Evolutionary conservation across 1,140 invertebrate species (phyloP).

Genomic region (Drosophila ogumai): DNA sequence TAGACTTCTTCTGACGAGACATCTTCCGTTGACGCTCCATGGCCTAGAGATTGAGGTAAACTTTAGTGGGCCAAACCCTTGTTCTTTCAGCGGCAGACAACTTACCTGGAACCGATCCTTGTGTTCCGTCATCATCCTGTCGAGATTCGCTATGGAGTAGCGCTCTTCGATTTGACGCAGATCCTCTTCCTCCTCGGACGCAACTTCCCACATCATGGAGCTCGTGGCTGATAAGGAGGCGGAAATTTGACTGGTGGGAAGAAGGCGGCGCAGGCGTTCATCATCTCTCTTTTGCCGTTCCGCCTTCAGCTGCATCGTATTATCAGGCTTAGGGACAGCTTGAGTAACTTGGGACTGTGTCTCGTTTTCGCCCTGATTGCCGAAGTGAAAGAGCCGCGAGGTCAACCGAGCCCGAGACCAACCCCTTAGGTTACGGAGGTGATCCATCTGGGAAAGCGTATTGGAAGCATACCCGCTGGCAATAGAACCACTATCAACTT

Average conservation of each 20-base stretch:
- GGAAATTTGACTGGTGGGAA: background rate
- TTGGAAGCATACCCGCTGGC: background rate
- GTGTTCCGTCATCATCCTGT: background rate
- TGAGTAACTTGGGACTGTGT: background rate
- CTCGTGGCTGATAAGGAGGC: background rate
- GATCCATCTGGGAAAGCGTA: background rate
- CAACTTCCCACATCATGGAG: background rate
- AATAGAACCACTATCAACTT: background rate
- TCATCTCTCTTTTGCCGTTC: background rate
- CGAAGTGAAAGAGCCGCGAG: background rate
- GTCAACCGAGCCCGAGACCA: background rate
- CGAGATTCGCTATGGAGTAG: constrained; percentile 8
- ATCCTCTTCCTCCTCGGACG: constrained; percentile 3
- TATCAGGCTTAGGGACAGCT: no score
- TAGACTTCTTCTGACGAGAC: background rate
- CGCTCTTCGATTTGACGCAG: constrained; percentile 3
- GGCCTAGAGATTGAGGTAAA: background rate
- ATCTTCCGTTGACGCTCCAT: background rate
- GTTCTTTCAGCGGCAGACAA: background rate
- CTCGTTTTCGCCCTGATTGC: background rate
- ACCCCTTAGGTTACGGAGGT: background rate
- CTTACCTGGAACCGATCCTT: constrained; percentile 10
- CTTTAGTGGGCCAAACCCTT: no score
- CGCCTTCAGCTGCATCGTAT: background rate
- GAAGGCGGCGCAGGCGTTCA: background rate